These are phyloP conservation scores for Mylabris sibirica DNA, from an alignment of 2,888 invertebrate genomes.

Conservation along the genomic window DNA sequence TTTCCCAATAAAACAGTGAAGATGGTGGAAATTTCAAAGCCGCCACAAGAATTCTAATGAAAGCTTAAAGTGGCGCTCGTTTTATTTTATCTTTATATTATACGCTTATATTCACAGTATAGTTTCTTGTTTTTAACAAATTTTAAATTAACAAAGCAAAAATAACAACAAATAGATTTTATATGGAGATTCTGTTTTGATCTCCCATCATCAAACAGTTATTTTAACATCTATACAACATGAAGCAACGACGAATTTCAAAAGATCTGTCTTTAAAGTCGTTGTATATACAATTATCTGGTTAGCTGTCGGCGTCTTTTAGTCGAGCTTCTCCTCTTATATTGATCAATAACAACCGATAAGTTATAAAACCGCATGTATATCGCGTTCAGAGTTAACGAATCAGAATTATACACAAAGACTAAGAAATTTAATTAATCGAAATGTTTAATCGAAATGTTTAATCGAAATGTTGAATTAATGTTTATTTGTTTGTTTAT, in stretches of 20 bases:
- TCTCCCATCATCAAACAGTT: too few species aligned
- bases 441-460: too few species aligned
- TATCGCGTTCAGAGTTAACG: not conserved
- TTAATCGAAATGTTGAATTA: too few species aligned
- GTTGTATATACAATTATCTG: not conserved
- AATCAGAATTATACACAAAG: not conserved
- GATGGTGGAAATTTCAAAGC: slow-evolving; percentile 4
- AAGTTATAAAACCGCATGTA: not conserved
- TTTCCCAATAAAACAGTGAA: slow-evolving; percentile 2
- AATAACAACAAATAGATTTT: not conserved
- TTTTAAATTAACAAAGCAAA: not conserved
- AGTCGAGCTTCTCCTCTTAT: not conserved
- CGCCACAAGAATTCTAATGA: slow-evolving; percentile 6
- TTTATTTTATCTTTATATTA: slow-evolving; percentile 5
- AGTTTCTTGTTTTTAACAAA: not conserved
- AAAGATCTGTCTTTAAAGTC: not conserved
- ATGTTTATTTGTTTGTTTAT: too few species aligned
- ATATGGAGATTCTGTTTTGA: too few species aligned
- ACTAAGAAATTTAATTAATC: not conserved
- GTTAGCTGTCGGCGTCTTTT: slow-evolving; percentile 1
- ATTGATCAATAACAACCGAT: slow-evolving; percentile 4
- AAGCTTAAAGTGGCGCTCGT: slow-evolving; percentile 3
- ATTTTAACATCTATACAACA: too few species aligned
- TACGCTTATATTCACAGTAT: not conserved
- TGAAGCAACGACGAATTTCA: not conserved